These are phyloP conservation scores for Lates calcarifer DNA, from an alignment of 2,113 vertebrate genomes.

Conservation along the genomic window DNA sequence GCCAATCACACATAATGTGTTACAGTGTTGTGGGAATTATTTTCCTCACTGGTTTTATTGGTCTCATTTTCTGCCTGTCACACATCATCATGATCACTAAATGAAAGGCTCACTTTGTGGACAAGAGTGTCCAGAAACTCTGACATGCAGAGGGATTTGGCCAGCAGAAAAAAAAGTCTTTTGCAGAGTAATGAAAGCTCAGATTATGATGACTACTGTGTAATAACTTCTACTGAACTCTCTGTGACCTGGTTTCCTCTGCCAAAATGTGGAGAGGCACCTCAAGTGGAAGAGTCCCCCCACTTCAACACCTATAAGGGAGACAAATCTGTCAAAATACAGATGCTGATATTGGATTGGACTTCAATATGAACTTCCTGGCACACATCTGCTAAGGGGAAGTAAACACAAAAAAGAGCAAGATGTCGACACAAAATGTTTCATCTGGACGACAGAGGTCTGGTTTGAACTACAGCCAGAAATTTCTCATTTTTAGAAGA, in stretches of 20 bases:
- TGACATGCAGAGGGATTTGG: constrained; percentile 34
- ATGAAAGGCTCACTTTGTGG: constrained; percentile 31
- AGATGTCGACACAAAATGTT: background rate
- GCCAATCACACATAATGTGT: constrained; percentile 18
- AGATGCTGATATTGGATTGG: background rate
- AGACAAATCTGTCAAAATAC: constrained; percentile 28
- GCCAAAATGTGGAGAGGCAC: constrained; percentile 24
- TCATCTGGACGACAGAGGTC: constrained; percentile 20
- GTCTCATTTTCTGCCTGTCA: constrained; percentile 46
- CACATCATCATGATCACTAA: constrained; percentile 40
- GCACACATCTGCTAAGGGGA: constrained; percentile 20
- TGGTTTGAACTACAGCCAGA: constrained; percentile 7
- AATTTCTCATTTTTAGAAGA: constrained; percentile 23
- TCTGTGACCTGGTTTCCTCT: constrained; percentile 30
- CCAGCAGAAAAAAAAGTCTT: constrained; percentile 18
- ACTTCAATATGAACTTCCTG: constrained; percentile 6
- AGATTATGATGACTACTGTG: constrained; percentile 37
- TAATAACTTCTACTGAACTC: constrained; percentile 61
- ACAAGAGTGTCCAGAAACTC: constrained; percentile 20
- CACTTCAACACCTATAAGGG: background rate
- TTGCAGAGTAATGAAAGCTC: constrained; percentile 50
- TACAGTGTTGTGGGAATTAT: constrained; percentile 10
- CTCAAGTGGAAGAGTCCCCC: background rate
- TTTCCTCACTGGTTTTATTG: constrained; percentile 36
- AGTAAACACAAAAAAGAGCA: constrained; percentile 20